Conservation (phyloP, 2,797 vertebrate genomes). For the Paratrypauchen microcephalus region DNA sequence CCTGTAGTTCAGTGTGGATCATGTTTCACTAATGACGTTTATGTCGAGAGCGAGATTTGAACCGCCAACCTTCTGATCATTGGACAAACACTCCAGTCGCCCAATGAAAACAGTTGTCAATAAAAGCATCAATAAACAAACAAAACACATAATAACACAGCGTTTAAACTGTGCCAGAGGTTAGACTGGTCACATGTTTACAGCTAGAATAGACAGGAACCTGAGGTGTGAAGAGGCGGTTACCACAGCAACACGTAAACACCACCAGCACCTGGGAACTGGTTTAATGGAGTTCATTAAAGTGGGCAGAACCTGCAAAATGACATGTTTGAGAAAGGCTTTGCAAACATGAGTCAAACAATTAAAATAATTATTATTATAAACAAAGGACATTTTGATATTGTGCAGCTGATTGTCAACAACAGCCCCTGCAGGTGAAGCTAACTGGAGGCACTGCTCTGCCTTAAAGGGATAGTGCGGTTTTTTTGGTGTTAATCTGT, state of each 20-base stretch:
- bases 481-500: too few relatives aligned
- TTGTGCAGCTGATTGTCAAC: too few relatives aligned
- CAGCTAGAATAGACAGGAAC: neutral
- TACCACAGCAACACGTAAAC: neutral
- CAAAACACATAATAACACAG: neutral
- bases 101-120: neutral
- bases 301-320: neutral
- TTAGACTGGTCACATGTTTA: neutral
- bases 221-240: neutral
- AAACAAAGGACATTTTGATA: too few relatives aligned
- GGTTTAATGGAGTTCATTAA: slow-evolving; percentile 5
- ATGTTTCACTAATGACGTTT: too few relatives aligned
- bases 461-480: too few relatives aligned
- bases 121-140: neutral
- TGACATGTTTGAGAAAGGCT: neutral
- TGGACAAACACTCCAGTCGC: too few relatives aligned
- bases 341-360: too few relatives aligned
- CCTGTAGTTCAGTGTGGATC: too few relatives aligned
- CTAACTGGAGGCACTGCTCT: too few relatives aligned
- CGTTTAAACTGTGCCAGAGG: neutral
- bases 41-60: too few relatives aligned
- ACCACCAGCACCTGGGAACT: neutral
- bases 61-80: too few relatives aligned
- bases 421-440: too few relatives aligned
- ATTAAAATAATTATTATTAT: neutral